Evolutionary conservation across 1,140 invertebrate genomes (phyloP), one percentile per base, ranked within the genome.

Genomic region (Diploscapter pachys): DNA sequence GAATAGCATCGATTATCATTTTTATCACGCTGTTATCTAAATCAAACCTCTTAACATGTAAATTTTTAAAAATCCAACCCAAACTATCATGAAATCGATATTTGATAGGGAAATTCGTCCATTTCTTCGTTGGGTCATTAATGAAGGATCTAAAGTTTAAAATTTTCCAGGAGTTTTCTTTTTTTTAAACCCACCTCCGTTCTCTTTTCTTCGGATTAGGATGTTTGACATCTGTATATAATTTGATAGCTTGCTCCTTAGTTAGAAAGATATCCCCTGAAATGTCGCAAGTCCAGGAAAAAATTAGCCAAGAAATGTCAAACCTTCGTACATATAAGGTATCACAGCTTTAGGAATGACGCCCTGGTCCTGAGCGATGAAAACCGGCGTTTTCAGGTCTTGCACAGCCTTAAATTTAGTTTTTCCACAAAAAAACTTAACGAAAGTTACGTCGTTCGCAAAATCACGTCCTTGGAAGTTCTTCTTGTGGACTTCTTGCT

Each of bases 251-350:
- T 74, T 84, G 83, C 52, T 71, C 70, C 56, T 77, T 70, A 11
- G 71, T 69, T 4, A 84, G 69, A 51, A 85, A 81, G 59, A 84
- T 84, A 73, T 84, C 83, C 9, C 83, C 82, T 85, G 50, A 74
- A 80, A n/a, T n/a, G 62, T 77, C 49, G 0, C 8, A 5, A 8
- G 5, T 3, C 5, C 3, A 4, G 3, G 13, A 3, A 9, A 48
- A 2, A 31, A 13, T 6, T 5, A 48, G 11, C 4, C n/a, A 59
- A 0, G 52, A 3, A 49, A 48, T 54, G 6, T 69, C 66, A 48
- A 50, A 79, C 78, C 78, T 75, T 79, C 78, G 62, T 73, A 79
- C 56, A 79, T 68, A 70, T 73, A 79, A 4, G 76, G 78, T n/a
- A 54, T 57, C 3, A 79, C 55, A 50, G 56, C 63, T 50, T 69